phyloP scores from a whole-genome alignment of 2,113 vertebrate genomes.

The Prinia subflava region DNA sequence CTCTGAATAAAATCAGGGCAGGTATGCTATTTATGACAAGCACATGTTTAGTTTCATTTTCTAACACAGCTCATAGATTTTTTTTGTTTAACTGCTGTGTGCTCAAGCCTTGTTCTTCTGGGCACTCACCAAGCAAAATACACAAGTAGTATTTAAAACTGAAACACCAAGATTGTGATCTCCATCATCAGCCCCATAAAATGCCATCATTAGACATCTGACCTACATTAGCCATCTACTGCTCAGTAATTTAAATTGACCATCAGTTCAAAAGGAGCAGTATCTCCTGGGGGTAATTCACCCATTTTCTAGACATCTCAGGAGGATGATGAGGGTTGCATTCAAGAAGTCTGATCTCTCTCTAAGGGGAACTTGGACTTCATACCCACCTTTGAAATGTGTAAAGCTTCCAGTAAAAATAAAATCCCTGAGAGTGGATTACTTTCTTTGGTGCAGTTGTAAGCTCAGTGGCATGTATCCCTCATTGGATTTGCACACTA shows the following conservation, averaged over 20 bases:
- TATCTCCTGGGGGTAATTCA: not conserved
- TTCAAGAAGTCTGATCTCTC: not conserved
- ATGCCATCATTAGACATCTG: not conserved
- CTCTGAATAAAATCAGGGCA: not conserved
- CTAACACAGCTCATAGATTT: rapidly evolving
- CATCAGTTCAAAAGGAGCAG: not conserved
- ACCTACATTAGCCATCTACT: not conserved
- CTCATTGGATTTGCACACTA: not conserved
- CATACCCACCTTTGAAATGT: not conserved
- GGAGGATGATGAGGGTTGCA: not conserved
- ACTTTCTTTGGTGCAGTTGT: not conserved
- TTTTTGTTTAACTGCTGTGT: not conserved
- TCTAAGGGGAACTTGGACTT: not conserved
- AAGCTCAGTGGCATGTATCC: not conserved
- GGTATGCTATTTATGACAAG: not conserved
- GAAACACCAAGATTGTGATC: not conserved
- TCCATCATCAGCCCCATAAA: not conserved
- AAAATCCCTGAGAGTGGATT: slow-evolving; percentile 7
- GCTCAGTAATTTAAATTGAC: not conserved
- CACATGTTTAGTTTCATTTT: not conserved
- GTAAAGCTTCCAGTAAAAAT: slow-evolving; percentile 40
- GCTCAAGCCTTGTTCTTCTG: not conserved
- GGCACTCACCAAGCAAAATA: not conserved
- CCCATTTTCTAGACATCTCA: not conserved
- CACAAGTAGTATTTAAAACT: not conserved